Base-by-base conservation (phyloP, 1,140 invertebrate genomes). In the Lepidurus couesii region DNA sequence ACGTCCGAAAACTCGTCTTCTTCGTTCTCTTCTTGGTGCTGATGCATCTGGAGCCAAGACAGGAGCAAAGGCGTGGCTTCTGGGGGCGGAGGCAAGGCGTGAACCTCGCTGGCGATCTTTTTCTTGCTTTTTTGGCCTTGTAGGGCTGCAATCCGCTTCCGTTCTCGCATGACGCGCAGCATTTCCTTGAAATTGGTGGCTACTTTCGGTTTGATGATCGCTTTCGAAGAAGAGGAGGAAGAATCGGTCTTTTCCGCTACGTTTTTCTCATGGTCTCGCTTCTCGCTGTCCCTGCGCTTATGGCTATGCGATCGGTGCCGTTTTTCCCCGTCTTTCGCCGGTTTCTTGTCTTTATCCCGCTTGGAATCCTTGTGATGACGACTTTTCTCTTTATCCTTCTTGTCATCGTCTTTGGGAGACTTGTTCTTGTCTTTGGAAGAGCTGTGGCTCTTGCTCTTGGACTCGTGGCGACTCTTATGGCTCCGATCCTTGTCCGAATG, bases 111-210 rank as follows among this genome's bases (percentile, higher is more conserved):
- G 42, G 16, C 75, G 45, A 47, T 74, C 73, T 74, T 75, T 34
- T 74, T 42, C 1, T 74, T 45, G 21, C 44, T 44, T 47, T 74
- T 26, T 44, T 44, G 8, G 76, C 45, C 65, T 75, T 75, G 3
- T 42, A 77, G 21, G 26, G 76, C 24, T 43, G 76, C 16, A 75
- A 79, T 79, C 45, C 75, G 74, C 42, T 79, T 77, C 16, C 47
- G 75, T 44, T 44, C 34, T 7, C 43, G 43, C 75, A 45, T 26
- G 1, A 42, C 75, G 9, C 44, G 10, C 26, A 44, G 26, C 78
- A 75, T 45, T 74, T 73, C n/a, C 75, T 75, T 44, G 73, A 75
- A 45, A 44, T 74, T 24, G 44, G 34, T 65, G 53, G 53, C 53
- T 13, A 65, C 53, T 65, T 65, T 65, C 7, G 53, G 53, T 21